Conservation (phyloP, 2,888 invertebrate genomes). For the Meganola albula region DNA sequence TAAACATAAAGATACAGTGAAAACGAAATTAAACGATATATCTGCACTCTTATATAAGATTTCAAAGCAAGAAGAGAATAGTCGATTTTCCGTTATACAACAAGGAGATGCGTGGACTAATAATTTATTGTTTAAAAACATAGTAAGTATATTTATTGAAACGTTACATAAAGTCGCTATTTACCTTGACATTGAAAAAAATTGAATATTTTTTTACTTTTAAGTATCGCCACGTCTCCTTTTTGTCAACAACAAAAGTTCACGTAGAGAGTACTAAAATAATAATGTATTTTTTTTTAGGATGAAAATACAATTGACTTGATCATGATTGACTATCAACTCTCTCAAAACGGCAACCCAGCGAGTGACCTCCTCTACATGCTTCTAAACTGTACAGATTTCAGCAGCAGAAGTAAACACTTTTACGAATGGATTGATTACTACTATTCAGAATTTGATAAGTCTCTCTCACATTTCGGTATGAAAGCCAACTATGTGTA, state of each 20-base stretch:
- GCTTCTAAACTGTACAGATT: constrained; percentile 39
- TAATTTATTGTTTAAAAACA: constrained; percentile 40
- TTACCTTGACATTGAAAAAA: too few relatives aligned
- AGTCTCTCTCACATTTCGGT: constrained; percentile 24
- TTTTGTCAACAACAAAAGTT: too few relatives aligned
- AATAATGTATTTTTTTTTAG: constrained; percentile 35
- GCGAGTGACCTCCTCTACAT: constrained; percentile 35
- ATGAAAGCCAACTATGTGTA: constrained; percentile 28
- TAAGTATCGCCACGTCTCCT: too few relatives aligned
- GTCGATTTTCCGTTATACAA: constrained; percentile 34
- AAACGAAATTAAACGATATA: constrained; percentile 16
- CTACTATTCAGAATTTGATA: constrained; percentile 31
- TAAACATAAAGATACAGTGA: constrained; percentile 25
- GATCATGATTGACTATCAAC: constrained; percentile 43
- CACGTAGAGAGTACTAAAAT: too few relatives aligned
- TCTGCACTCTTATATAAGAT: constrained; percentile 10
- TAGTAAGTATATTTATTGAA: constrained; percentile 26
- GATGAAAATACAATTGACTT: constrained; percentile 24
- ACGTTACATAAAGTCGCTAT: too few relatives aligned
- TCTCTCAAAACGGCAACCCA: constrained; percentile 31
- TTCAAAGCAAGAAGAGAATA: constrained; percentile 17
- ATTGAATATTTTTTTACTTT: too few relatives aligned
- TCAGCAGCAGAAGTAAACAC: constrained; percentile 29
- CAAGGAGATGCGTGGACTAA: constrained; percentile 52
- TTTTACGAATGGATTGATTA: constrained; percentile 35